Evolutionary conservation across 2,888 invertebrate genomes (phyloP), one percentile per base, ranked within the genome.

Genomic region (Andrena minutula): DNA sequence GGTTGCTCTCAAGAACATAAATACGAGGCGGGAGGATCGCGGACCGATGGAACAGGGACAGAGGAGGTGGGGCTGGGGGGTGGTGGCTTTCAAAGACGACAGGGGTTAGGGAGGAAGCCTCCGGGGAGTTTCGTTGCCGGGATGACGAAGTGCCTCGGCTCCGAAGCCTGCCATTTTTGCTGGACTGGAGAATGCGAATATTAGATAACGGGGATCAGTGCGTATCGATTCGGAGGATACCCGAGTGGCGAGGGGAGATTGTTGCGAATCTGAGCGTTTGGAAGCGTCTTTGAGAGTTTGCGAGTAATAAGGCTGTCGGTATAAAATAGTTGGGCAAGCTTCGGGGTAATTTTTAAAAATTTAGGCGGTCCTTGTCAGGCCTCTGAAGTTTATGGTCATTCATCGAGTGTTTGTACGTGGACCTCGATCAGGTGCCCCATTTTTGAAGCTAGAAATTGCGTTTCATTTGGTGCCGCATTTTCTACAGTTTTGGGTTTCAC

Each of bases 1-100:
- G 85, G 83, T 86, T 86, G 77, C 88, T 89, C 86, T 88, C 84
- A 88, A 83, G 80, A 84, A 82, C 88, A 82, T 78, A 82, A 88
- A 74, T 80, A 75, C 69, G 80, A 76, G 74, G 73, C 56, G 72
- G 78, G 75, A 69, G 82, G 73, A 77, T 80, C 75, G 84, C 32
- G 75, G 78, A 72, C 51, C 61, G 49, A 35, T 60, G 65, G 60
- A 47, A 47, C n/a, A 30, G 28, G 35, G 63, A 28, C 28, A 53
- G 16, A 1, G 20, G 49, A 20, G 4, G 16, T 35, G 26, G 20
- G 23, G 20, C 2, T 51, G 7, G 28, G 32, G 35, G 60, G 49
- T 47, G 63, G 66, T n/a, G 35, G 71, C 51, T 71, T 82, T 75
- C 75, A 82, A 71, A 77, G 72, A 66, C 64, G 70, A 70, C 47